A percentile compares a stretch with the other conserved stretches of the same genome.
Evolutionary conservation across 2,797 vertebrate genomes (phyloP).

Genomic region (Spinus pinus): DNA sequence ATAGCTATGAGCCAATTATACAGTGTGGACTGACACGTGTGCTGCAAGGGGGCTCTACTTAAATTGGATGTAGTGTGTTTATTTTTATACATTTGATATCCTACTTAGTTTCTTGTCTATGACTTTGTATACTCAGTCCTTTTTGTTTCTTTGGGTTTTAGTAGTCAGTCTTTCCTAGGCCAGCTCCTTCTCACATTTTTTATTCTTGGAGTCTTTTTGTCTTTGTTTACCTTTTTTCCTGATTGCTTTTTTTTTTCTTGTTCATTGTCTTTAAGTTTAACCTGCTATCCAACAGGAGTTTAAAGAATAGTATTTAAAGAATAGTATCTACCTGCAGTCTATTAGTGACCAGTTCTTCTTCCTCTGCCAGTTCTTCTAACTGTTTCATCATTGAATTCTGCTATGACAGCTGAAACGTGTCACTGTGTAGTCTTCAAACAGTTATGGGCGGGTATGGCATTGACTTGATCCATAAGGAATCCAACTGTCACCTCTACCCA

Average conservation of each 20-base stretch:
- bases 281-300: neutral
- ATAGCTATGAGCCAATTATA: slow-evolving; percentile 36
- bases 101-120: neutral
- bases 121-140: neutral
- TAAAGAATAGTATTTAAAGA: neutral
- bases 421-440: slow-evolving; percentile 43
- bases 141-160: neutral
- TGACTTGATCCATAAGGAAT: slow-evolving; percentile 30
- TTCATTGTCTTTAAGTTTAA: slow-evolving; percentile 17
- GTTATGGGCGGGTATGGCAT: neutral
- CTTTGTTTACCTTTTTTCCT: neutral
- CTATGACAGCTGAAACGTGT: slow-evolving; percentile 2
- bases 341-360: slow-evolving; percentile 30
- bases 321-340: neutral
- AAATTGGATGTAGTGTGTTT: slow-evolving; percentile 21
- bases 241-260: neutral
- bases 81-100: slow-evolving; percentile 3
- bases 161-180: neutral
- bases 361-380: neutral
- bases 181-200: neutral
- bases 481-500: slow-evolving; percentile 18
- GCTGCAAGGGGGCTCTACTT: neutral
- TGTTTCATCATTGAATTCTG: slow-evolving; percentile 40
- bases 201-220: neutral
- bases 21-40: slow-evolving; percentile 11